Conservation (phyloP, 2,113 vertebrate genomes). For the Sinocyclocheilus anophthalmus region DNA sequence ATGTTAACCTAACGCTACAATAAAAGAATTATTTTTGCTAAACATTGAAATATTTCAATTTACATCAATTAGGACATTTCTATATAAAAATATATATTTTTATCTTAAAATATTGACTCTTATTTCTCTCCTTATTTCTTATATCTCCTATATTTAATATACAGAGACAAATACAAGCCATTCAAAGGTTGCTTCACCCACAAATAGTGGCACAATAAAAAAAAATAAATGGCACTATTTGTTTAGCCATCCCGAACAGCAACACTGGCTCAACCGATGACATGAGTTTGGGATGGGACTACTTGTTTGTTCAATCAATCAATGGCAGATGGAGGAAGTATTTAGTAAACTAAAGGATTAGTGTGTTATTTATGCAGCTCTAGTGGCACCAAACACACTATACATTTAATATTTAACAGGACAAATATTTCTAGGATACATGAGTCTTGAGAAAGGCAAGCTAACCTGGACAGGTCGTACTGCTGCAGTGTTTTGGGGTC, state of each 20-base stretch:
- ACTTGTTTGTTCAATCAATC: not conserved
- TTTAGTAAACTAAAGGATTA: not conserved
- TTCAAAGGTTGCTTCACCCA: not conserved
- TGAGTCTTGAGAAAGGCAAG: not conserved
- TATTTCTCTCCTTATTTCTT: not conserved
- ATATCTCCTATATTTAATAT: not conserved
- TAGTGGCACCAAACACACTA: too few relatives aligned
- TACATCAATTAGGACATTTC: too few relatives aligned
- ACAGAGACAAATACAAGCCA: not conserved
- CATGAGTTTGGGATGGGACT: not conserved
- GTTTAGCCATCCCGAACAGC: not conserved
- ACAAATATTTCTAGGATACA: not conserved
- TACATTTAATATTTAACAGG: too few relatives aligned
- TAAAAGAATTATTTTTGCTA: too few relatives aligned
- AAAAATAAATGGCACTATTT: not conserved
- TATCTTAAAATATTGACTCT: not conserved
- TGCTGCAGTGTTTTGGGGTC: slow-evolving; percentile 83
- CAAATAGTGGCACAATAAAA: not conserved
- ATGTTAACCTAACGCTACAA: too few relatives aligned
- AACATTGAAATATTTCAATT: too few relatives aligned
- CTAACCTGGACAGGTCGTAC: slow-evolving; percentile 93
- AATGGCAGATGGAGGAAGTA: not conserved
- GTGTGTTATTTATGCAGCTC: too few relatives aligned
- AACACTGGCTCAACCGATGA: not conserved
- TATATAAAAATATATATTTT: too few relatives aligned